Base-by-base conservation (phyloP, 2,888 invertebrate genomes). In the Spilosoma lubricipeda region DNA sequence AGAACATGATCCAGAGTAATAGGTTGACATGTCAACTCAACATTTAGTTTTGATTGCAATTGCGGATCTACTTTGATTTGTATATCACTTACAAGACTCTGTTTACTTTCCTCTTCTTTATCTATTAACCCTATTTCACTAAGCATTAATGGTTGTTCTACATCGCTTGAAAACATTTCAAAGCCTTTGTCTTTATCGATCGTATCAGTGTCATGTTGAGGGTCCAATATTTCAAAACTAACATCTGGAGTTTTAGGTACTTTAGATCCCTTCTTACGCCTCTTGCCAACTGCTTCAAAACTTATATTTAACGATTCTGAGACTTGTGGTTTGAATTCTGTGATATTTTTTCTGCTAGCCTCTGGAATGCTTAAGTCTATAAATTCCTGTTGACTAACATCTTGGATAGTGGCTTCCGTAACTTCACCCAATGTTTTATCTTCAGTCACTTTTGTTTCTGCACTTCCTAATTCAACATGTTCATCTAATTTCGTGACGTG, bases 251-350 rank as follows among this genome's bases (percentile, higher is more conserved):
- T n/a, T 77, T 78, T 86, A 7, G 81, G 71, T 67, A 82, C 77
- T 77, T 88, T 88, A 3, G 86, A 78, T n/a, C 86, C 86, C 20
- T 86, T 89, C 78, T 86, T 88, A 3, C 85, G 81, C 75, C 88
- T 89, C 45, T 89, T 90, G 1, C 84, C 86, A 78, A 82, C 85
- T 20, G 75, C 71, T 70, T 77, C 83, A 48, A 82, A 84, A 45
- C 82, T 79, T 23, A 83, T 66, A 23, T 69, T 73, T n/a, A 85
- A 70, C 2, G 76, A 18, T 33, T 82, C 83, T 48, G 81, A 82
- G 11, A 77, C 79, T 65, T 77, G 70, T 2, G 75, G 76, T 33
- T 70, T 80, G 0, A 81, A 64, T 69, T 82, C 77, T 72, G 80
- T 75, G 11, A 76, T 75, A 70, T 78, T 76, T 74, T 77, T 70